phyloP scores from a whole-genome alignment of 2,113 vertebrate species.

The Platysteira castanea region DNA sequence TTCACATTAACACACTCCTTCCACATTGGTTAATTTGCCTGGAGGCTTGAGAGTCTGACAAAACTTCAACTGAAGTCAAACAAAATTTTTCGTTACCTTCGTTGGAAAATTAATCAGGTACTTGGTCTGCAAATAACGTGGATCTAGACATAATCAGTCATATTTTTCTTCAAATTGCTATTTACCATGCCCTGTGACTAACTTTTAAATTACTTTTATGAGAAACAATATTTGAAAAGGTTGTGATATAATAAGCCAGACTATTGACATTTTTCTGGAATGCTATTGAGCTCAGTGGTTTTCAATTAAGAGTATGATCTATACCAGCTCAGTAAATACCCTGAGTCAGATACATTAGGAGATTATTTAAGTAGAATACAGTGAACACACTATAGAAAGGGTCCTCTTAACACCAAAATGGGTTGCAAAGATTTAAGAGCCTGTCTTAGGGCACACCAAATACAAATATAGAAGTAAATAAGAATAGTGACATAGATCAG shows the following conservation, averaged over 20 bases:
- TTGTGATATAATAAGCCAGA: background rate
- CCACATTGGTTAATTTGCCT: background rate
- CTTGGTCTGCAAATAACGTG: background rate
- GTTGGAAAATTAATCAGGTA: background rate
- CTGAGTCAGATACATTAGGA: fast-evolving
- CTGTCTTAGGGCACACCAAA: background rate
- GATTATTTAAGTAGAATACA: background rate
- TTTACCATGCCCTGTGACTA: background rate
- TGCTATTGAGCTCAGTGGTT: background rate
- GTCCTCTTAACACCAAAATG: background rate
- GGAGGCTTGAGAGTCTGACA: background rate
- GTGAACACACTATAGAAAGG: background rate
- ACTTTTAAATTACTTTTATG: background rate
- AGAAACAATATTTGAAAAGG: slow-evolving; percentile 35
- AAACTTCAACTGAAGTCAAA: slow-evolving; percentile 15
- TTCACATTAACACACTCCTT: background rate
- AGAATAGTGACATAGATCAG: background rate
- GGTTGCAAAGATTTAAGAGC: background rate
- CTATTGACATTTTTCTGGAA: background rate
- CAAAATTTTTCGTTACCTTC: background rate
- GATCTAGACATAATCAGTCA: background rate
- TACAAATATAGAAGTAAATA: background rate
- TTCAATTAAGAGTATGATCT: background rate
- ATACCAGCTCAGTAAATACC: background rate
- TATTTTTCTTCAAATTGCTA: slow-evolving; percentile 7